These are phyloP conservation scores for Apis cerana DNA, from an alignment of 1,140 invertebrate genomes.

Conservation along the genomic window DNA sequence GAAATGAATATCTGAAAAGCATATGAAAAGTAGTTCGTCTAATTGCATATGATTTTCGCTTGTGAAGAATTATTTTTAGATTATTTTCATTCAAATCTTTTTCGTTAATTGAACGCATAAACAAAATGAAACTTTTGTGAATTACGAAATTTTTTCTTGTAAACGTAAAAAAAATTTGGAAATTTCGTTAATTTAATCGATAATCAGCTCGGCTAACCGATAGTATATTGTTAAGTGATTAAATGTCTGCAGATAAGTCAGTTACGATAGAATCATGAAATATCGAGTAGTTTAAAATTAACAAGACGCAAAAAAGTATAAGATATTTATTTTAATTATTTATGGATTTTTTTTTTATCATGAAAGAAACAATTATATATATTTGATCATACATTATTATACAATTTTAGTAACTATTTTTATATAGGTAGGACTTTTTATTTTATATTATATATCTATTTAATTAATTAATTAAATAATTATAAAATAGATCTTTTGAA, in stretches of 20 bases:
- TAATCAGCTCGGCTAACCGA: slow-evolving; percentile 10
- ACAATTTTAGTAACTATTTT: too few species aligned
- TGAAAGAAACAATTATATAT: too few species aligned
- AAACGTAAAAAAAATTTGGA: too few species aligned
- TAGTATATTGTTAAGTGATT: slow-evolving; percentile 8
- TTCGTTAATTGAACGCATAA: not conserved
- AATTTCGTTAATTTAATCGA: slow-evolving; percentile 27
- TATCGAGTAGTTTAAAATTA: too few species aligned
- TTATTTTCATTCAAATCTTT: not conserved
- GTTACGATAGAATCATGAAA: not conserved
- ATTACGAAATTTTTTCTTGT: slow-evolving; percentile 2
- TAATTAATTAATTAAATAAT: too few species aligned
- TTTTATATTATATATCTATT: too few species aligned
- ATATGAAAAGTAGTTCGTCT: slow-evolving; percentile 11
- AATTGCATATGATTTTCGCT: slow-evolving; percentile 12
- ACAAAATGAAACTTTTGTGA: not conserved
- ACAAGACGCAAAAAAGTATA: too few species aligned
- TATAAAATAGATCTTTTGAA: too few species aligned
- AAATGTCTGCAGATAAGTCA: slow-evolving; percentile 17
- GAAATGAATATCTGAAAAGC: not conserved
- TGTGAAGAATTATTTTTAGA: slow-evolving; percentile 1
- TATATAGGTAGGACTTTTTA: too few species aligned
- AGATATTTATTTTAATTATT: too few species aligned
- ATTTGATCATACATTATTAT: too few species aligned
- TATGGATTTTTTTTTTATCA: too few species aligned